Evolutionary conservation across 2,113 vertebrate species (phyloP).

Genomic region (Caranx ignobilis): DNA sequence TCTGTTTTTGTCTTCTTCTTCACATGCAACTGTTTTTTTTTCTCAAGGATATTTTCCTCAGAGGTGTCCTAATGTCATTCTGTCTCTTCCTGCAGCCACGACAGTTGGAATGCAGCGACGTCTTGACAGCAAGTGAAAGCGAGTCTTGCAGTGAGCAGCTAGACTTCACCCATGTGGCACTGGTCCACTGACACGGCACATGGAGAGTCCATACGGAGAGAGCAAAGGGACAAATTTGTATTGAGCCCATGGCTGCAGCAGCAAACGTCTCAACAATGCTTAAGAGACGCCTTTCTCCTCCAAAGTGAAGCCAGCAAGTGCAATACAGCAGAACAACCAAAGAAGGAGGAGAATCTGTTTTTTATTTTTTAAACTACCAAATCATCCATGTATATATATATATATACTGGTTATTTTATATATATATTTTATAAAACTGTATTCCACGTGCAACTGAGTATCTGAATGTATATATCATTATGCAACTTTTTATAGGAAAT

Average conservation of each 20-base stretch:
- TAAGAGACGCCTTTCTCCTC: conserved; percentile 54
- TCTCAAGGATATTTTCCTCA: background rate
- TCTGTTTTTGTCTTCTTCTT: background rate
- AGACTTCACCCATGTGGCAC: conserved; percentile 56
- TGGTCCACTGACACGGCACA: conserved; percentile 47
- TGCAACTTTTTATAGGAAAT: conserved; percentile 66
- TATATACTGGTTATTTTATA: conserved; percentile 53
- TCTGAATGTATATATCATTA: conserved; percentile 83
- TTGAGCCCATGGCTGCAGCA: conserved; percentile 44
- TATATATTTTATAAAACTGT: conserved; percentile 69
- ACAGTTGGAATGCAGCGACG: conserved; percentile 58
- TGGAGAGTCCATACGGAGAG: conserved; percentile 57
- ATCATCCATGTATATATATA: conserved; percentile 58
- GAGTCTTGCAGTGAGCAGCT: conserved; percentile 66
- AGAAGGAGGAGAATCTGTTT: conserved; percentile 45
- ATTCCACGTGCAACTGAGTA: conserved; percentile 76
- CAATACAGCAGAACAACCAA: conserved; percentile 71
- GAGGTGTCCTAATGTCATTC: background rate
- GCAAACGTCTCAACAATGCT: conserved; percentile 41
- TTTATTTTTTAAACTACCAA: conserved; percentile 55
- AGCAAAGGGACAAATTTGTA: conserved; percentile 63
- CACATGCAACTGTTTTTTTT: background rate
- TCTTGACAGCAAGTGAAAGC: conserved; percentile 26
- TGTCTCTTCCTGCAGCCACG: conserved; percentile 46
- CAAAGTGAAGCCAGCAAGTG: conserved; percentile 66